These are phyloP conservation scores for Patiria miniata DNA, from an alignment of 35 echinoderm and acorn worm species.

Conservation along the genomic window DNA sequence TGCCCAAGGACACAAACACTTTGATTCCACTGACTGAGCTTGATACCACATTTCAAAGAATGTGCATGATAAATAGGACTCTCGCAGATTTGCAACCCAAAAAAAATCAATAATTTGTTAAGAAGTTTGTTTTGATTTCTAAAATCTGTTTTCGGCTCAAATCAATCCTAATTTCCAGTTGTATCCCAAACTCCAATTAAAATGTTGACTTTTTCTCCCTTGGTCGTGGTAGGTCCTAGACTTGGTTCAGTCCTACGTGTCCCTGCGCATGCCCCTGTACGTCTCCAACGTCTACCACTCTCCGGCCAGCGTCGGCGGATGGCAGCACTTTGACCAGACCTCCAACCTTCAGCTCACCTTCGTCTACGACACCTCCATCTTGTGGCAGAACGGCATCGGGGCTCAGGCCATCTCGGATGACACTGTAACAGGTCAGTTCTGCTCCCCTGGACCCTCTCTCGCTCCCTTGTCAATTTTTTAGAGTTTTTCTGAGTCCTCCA, in stretches of 20 bases:
- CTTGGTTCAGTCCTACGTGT: conserved; percentile 93
- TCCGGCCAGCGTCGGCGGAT: conserved; percentile 86
- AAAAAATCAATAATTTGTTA: too few species aligned
- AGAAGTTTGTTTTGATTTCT: too few species aligned
- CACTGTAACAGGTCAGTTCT: conserved; percentile 41
- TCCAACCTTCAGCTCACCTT: conserved; percentile 96
- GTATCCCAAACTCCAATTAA: too few species aligned
- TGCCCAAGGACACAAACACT: too few species aligned
- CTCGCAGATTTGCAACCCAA: too few species aligned
- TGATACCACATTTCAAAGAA: too few species aligned
- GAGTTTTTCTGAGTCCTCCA: background rate
- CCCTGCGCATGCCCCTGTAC: conserved; percentile 74
- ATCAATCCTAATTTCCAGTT: too few species aligned
- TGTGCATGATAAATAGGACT: too few species aligned
- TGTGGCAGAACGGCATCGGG: conserved; percentile 96
- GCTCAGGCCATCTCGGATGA: conserved; percentile 61
- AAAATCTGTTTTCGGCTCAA: too few species aligned
- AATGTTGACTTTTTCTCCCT: background rate
- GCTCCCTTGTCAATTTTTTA: background rate
- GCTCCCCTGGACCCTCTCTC: background rate
- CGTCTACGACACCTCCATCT: conserved; percentile 96
- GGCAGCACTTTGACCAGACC: conserved; percentile 98
- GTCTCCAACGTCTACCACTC: conserved; percentile 98
- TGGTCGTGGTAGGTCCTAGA: conserved; percentile 71
- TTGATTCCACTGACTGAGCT: too few species aligned